These are phyloP conservation scores for Glossophaga mutica DNA, from an alignment of 2,797 vertebrate species.

Conservation along the genomic window DNA sequence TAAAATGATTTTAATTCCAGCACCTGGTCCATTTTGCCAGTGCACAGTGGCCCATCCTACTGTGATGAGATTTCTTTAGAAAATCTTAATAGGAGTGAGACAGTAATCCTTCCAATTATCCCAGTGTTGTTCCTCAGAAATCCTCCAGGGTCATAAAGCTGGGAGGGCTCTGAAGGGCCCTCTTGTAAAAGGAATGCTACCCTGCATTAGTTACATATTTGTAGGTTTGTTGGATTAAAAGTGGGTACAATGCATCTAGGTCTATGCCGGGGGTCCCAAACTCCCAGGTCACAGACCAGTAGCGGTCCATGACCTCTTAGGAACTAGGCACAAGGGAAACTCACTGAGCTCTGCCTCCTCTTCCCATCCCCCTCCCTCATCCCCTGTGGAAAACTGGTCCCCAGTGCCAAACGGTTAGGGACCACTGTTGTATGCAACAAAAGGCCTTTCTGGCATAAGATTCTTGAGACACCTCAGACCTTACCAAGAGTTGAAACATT, in stretches of 20 bases:
- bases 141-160: neutral
- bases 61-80: neutral
- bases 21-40: neutral
- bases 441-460: neutral
- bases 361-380: too few species aligned
- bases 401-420: too few species aligned
- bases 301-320: too few species aligned
- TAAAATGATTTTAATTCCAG: neutral
- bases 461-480: neutral
- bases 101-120: neutral
- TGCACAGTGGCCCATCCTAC: neutral
- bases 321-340: too few species aligned
- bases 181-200: neutral
- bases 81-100: neutral
- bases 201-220: neutral
- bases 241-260: neutral
- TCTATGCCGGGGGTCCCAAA: too few species aligned
- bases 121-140: rapidly evolving
- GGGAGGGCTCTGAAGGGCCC: rapidly evolving
- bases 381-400: too few species aligned
- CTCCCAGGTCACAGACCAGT: too few species aligned
- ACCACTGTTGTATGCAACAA: neutral
- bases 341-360: too few species aligned
- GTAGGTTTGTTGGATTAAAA: neutral
- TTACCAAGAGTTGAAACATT: neutral